Evolutionary conservation across 2,797 vertebrate genomes (phyloP).

Genomic region (Falco novaeseelandiae): DNA sequence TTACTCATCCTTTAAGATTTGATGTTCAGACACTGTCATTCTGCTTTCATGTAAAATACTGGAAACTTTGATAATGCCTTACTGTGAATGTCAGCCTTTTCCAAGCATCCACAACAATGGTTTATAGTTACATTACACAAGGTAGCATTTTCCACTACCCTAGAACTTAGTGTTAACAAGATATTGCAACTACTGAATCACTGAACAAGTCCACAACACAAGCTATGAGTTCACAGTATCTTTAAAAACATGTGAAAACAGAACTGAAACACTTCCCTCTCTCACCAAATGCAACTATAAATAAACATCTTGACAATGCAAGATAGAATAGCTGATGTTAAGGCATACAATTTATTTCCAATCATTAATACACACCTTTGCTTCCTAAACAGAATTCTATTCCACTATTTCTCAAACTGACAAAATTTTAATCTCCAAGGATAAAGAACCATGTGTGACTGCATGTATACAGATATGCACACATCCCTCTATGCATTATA

Average conservation of each 20-base stretch:
- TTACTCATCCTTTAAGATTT: neutral
- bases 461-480: neutral
- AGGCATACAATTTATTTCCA: neutral
- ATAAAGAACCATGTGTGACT: neutral
- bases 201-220: rapidly evolving
- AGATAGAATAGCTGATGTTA: neutral
- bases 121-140: neutral
- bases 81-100: neutral
- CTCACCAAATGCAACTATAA: neutral
- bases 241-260: neutral
- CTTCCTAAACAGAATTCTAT: neutral
- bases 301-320: neutral
- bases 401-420: neutral
- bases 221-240: neutral
- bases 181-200: neutral
- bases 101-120: neutral
- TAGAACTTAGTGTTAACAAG: neutral
- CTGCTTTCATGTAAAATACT: conserved; percentile 24
- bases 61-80: conserved; percentile 14
- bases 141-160: neutral
- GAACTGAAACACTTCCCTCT: neutral
- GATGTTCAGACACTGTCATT: neutral
- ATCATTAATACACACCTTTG: neutral
- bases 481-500: neutral
- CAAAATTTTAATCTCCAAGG: neutral